phyloP scores from a whole-genome alignment of 2,888 invertebrate species.

The Calameuta pallipes region DNA sequence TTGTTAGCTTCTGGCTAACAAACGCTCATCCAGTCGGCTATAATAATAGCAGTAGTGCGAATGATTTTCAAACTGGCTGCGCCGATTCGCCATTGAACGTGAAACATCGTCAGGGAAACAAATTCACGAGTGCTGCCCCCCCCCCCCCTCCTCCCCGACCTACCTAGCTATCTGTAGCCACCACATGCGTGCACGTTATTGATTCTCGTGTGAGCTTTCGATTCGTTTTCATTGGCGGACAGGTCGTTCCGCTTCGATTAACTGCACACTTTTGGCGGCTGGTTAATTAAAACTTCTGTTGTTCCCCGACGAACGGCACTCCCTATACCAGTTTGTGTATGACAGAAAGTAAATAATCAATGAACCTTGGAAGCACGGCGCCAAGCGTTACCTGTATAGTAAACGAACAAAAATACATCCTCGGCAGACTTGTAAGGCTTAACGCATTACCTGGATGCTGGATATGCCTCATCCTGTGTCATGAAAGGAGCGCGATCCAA shows the following conservation, averaged over 20 bases:
- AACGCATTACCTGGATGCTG: neutral
- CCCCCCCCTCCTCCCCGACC: neutral
- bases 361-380: neutral
- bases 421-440: neutral
- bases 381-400: neutral
- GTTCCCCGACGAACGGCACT: neutral
- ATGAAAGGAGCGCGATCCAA: neutral
- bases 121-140: neutral
- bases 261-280: constrained; percentile 26
- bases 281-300: constrained; percentile 33
- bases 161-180: neutral
- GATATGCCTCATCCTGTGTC: neutral
- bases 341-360: neutral
- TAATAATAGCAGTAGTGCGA: neutral
- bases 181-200: constrained; percentile 15
- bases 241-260: constrained; percentile 34
- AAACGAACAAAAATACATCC: neutral
- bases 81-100: neutral
- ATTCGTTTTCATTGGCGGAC: constrained; percentile 26
- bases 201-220: constrained; percentile 31
- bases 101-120: neutral
- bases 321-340: neutral
- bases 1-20: neutral
- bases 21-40: neutral
- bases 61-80: neutral